Evolutionary conservation across 2,888 invertebrate genomes (phyloP).

Genomic region (Sminthurinus aureus): DNA sequence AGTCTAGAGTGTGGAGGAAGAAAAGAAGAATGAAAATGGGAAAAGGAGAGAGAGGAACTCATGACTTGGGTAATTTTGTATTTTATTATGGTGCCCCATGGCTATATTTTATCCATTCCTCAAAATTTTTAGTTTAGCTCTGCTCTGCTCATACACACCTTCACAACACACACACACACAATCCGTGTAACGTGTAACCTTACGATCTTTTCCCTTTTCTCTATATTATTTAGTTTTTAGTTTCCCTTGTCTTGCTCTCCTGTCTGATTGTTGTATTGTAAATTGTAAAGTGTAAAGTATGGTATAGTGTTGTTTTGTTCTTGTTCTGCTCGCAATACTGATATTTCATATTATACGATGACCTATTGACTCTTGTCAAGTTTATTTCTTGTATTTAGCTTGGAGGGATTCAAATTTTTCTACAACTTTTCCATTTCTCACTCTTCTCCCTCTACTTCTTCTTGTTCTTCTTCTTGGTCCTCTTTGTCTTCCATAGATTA

Average conservation of each 20-base stretch:
- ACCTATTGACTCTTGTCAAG: constrained; percentile 13
- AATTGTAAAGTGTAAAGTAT: no score
- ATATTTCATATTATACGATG: neutral
- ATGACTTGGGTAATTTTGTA: neutral
- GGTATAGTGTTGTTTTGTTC: no score
- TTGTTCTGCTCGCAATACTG: no score
- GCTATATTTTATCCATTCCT: neutral
- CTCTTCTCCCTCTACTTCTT: neutral
- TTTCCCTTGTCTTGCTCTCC: no score
- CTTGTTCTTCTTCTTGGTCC: no score
- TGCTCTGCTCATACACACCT: neutral
- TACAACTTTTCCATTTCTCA: neutral
- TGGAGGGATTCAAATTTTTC: constrained; percentile 4
- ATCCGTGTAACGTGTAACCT: no score
- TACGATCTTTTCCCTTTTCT: no score
- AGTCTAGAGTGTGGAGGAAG: no score
- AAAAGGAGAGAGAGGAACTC: neutral
- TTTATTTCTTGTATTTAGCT: constrained; percentile 16
- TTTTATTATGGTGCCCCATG: neutral
- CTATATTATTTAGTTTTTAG: no score
- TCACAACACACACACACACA: neutral
- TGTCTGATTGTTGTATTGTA: no score
- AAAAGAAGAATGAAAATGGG: neutral
- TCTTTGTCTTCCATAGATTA: neutral
- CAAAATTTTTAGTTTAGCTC: neutral